Conservation (phyloP, 1,140 invertebrate genomes). For the Plutomurus gul region DNA sequence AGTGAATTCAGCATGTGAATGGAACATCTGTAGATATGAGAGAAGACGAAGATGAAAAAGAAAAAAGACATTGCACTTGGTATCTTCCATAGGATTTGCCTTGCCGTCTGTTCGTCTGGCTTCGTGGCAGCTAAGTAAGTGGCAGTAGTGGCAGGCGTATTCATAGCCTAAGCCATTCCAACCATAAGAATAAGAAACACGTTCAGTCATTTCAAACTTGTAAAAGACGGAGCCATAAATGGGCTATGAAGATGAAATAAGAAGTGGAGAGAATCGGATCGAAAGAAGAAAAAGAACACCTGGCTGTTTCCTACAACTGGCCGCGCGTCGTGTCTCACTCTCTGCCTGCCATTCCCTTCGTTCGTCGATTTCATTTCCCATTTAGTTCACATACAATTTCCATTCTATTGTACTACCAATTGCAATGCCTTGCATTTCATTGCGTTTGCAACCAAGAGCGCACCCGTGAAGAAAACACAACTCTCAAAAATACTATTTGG, state of each 20-base stretch:
- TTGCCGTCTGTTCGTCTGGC: slow-evolving; percentile 8
- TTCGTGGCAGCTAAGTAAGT: no score
- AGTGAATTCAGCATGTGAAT: neutral
- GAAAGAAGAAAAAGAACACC: neutral
- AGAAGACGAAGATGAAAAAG: neutral
- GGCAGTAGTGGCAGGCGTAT: neutral
- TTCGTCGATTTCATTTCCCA: neutral
- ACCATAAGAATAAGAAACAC: neutral
- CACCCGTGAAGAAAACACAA: no score
- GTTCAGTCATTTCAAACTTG: neutral
- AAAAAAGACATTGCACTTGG: neutral
- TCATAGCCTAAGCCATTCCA: neutral
- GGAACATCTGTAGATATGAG: neutral
- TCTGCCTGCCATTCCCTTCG: neutral
- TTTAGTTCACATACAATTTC: neutral
- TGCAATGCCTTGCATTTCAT: neutral
- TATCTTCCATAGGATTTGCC: neutral
- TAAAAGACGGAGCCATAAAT: neutral
- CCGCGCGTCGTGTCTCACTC: neutral
- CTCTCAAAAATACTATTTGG: no score
- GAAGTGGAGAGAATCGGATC: neutral
- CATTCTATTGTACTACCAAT: neutral
- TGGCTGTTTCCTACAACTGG: neutral
- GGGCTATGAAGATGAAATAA: neutral
- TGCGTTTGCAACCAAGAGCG: neutral